Evolutionary conservation across 2,888 invertebrate species (phyloP).

Genomic region (Crepidodera aurea): DNA sequence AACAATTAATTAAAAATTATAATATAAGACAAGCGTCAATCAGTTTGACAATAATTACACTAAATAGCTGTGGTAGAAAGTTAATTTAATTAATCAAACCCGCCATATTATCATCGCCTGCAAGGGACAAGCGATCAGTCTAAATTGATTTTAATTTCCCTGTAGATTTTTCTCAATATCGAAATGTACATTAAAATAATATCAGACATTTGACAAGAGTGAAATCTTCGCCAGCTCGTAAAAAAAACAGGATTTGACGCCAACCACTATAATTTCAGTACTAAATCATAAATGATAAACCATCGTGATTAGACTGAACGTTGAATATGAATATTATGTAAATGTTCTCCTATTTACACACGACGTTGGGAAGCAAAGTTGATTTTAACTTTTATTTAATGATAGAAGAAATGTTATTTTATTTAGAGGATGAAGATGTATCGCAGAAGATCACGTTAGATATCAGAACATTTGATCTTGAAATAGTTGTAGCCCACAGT

Average conservation of each 20-base stretch:
- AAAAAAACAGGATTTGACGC: conserved; percentile 16
- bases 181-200: neutral
- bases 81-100: too few relatives aligned
- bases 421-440: conserved; percentile 6
- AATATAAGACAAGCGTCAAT: neutral
- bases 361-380: conserved; percentile 19
- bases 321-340: conserved; percentile 29
- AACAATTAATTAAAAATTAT: too few relatives aligned
- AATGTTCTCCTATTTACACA: conserved; percentile 11
- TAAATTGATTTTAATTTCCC: too few relatives aligned
- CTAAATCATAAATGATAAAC: conserved; percentile 30
- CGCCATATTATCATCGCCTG: too few relatives aligned
- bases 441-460: neutral
- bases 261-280: conserved; percentile 18
- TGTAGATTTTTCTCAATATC: neutral
- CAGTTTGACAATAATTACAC: neutral
- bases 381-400: conserved; percentile 26
- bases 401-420: conserved; percentile 12
- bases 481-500: neutral
- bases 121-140: too few relatives aligned
- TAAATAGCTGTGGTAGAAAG: too few relatives aligned
- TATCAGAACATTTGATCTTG: neutral
- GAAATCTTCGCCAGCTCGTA: neutral
- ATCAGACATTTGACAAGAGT: neutral
- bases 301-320: conserved; percentile 16